phyloP scores from a whole-genome alignment of 2,888 invertebrate species.

The Rhagophthalmus giganteus region DNA sequence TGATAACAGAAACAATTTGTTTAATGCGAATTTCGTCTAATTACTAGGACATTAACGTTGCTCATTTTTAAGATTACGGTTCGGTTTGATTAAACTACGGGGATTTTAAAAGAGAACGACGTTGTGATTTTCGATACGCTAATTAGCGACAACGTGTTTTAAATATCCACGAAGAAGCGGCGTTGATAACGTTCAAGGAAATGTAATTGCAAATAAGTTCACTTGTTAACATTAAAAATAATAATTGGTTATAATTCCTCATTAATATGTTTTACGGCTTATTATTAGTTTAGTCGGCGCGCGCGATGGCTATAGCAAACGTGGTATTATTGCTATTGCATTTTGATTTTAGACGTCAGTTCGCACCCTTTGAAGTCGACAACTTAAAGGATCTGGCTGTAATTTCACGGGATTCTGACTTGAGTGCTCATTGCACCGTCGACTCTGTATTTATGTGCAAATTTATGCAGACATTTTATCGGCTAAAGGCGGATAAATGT shows the following conservation, averaged over 20 bases:
- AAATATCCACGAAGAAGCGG: too few species aligned
- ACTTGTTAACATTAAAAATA: too few species aligned
- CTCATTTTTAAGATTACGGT: conserved; percentile 22
- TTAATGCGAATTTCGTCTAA: conserved; percentile 27
- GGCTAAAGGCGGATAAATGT: conserved; percentile 33
- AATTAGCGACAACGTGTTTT: neutral
- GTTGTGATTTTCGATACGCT: neutral
- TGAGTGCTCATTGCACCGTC: conserved; percentile 27
- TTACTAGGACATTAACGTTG: conserved; percentile 20
- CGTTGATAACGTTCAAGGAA: too few species aligned
- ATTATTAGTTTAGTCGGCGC: neutral
- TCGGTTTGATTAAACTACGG: conserved; percentile 15
- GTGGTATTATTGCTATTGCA: conserved; percentile 5
- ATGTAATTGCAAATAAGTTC: too few species aligned
- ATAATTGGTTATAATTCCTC: too few species aligned
- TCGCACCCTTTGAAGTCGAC: conserved; percentile 17
- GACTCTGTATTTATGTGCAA: conserved; percentile 32
- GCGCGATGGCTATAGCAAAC: neutral
- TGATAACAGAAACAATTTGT: conserved; percentile 30
- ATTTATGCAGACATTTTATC: conserved; percentile 33
- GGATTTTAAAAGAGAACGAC: conserved; percentile 1
- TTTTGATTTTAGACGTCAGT: conserved; percentile 17
- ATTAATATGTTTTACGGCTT: too few species aligned
- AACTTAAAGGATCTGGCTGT: conserved; percentile 13
- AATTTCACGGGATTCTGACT: conserved; percentile 27